A percentile compares a stretch with the other conserved stretches of the same genome.
phyloP scores from a whole-genome alignment of 2,888 invertebrate species.

The Liodrosophila aerea region DNA sequence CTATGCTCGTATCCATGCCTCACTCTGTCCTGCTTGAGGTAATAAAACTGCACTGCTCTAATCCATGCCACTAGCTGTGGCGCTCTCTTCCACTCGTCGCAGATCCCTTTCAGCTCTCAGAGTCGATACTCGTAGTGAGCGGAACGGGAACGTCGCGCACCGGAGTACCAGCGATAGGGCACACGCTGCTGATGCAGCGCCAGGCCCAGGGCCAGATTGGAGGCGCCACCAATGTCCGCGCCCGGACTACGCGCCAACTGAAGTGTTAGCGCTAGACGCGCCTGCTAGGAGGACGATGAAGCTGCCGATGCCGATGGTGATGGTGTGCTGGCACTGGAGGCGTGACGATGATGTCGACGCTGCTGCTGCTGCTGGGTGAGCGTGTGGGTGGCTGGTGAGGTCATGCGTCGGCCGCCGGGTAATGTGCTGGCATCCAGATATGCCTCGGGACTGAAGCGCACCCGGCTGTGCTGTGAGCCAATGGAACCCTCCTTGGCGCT shows the following conservation, averaged over 20 bases:
- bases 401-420: conserved; percentile 48
- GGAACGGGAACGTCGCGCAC: conserved; percentile 81
- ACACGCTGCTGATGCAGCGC: conserved; percentile 67
- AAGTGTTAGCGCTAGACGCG: conserved; percentile 70
- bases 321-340: conserved; percentile 62
- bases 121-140: conserved; percentile 82
- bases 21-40: conserved; percentile 32
- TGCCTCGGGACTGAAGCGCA: conserved; percentile 90
- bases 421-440: conserved; percentile 84
- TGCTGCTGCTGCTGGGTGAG: conserved; percentile 33
- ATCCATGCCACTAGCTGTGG: not conserved
- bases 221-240: conserved; percentile 61
- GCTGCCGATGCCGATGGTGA: conserved; percentile 60
- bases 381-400: conserved; percentile 48
- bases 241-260: conserved; percentile 80
- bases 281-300: conserved; percentile 81
- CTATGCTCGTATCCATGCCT: not conserved
- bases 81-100: conserved; percentile 1
- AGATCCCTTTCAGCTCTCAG: conserved; percentile 51
- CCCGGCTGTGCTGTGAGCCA: conserved; percentile 88
- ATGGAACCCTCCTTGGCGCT: conserved; percentile 90
- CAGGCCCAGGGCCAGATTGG: conserved; percentile 35
- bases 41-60: conserved; percentile 39
- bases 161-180: conserved; percentile 81
- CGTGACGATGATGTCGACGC: conserved; percentile 45